phyloP scores from a whole-genome alignment of 1,140 invertebrate genomes.

The Oscheius sp. region DNA sequence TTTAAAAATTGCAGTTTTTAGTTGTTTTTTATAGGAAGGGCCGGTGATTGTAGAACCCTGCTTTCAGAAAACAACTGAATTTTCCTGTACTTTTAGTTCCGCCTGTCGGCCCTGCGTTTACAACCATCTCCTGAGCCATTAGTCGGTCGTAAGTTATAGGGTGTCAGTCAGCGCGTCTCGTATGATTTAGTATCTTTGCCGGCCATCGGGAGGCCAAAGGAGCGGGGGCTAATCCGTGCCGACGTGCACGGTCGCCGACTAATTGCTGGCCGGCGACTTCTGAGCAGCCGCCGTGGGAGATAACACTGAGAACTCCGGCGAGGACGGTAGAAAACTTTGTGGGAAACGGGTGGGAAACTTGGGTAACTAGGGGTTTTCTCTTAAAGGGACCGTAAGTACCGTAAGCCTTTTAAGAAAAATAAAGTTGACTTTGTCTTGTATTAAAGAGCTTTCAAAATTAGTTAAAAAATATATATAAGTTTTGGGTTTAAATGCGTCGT shows the following conservation, averaged over 20 bases:
- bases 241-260: constrained; percentile 1
- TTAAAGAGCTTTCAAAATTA: too few species aligned
- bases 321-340: not conserved
- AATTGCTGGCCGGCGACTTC: constrained; percentile 4
- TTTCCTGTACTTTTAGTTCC: too few species aligned
- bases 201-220: constrained; percentile 8
- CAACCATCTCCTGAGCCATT: not conserved
- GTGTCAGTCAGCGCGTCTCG: not conserved
- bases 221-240: not conserved
- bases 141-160: not conserved
- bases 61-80: too few species aligned
- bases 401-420: too few species aligned
- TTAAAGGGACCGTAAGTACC: not conserved
- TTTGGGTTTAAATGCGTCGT: too few species aligned
- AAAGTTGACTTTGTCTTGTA: too few species aligned
- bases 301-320: too few species aligned
- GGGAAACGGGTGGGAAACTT: not conserved
- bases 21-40: too few species aligned
- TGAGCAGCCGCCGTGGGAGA: constrained; percentile 1
- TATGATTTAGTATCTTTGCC: constrained; percentile 7
- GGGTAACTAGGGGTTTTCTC: not conserved
- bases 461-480: too few species aligned
- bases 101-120: too few species aligned
- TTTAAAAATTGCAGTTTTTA: too few species aligned
- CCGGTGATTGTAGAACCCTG: too few species aligned